Conservation (phyloP, 37 sponge, comb jelly and placozoan genomes). For the Tethya wilhelma region DNA sequence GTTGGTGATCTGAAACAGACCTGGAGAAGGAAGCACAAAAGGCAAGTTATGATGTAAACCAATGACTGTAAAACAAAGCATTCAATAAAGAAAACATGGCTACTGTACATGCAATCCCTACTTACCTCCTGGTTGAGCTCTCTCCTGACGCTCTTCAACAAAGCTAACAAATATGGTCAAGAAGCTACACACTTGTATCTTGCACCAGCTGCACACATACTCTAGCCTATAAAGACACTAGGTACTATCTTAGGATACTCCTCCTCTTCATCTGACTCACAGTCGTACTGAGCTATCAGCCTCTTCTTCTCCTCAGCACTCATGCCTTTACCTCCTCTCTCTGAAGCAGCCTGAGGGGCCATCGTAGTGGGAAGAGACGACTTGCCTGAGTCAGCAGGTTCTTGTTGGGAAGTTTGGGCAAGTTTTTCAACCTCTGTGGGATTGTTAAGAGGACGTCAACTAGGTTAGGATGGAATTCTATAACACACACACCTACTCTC, state of each 20-base stretch:
- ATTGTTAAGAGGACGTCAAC: no score
- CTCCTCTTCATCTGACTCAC: constrained; percentile 46
- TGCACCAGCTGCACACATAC: not conserved
- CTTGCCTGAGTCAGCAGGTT: no score
- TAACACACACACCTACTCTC: no score
- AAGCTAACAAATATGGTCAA: no score
- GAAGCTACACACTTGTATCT: not conserved
- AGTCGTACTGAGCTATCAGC: constrained; percentile 51
- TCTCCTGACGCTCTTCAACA: no score
- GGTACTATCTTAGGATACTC: not conserved
- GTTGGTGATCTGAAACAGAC: constrained; percentile 51
- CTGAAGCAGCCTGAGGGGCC: no score
- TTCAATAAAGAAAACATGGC: not conserved
- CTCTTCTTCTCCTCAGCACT: constrained; percentile 35
- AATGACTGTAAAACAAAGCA: no score
- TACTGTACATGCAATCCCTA: not conserved
- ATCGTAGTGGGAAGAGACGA: no score
- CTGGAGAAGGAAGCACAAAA: constrained; percentile 13
- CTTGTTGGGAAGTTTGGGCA: no score
- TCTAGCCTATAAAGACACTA: not conserved
- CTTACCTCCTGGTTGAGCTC: no score
- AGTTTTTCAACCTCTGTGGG: no score
- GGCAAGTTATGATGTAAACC: not conserved
- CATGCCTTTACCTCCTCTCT: not conserved
- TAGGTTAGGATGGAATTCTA: no score